Evolutionary conservation across 2,888 invertebrate species (phyloP).

Genomic region (Drepanosiphum platanoidis): DNA sequence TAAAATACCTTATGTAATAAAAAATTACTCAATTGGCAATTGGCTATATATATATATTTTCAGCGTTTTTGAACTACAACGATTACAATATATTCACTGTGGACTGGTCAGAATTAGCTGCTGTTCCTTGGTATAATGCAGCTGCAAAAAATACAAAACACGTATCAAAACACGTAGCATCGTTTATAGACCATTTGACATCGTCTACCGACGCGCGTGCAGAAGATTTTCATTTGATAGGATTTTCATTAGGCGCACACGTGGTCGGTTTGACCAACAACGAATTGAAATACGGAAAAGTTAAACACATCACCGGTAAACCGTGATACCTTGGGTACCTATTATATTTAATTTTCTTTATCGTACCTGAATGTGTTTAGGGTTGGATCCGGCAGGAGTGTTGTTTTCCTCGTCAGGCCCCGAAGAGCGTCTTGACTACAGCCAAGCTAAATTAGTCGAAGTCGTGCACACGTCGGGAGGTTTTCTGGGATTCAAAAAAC

Average conservation of each 20-base stretch:
- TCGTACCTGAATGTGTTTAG: slow-evolving; percentile 66
- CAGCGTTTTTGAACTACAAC: slow-evolving; percentile 64
- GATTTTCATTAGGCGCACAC: slow-evolving; percentile 70
- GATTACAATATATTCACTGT: slow-evolving; percentile 68
- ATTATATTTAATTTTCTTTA: neutral
- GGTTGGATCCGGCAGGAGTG: slow-evolving; percentile 73
- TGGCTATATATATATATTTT: too few species aligned
- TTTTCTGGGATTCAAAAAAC: slow-evolving; percentile 72
- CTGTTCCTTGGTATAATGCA: slow-evolving; percentile 67
- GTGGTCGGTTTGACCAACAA: slow-evolving; percentile 73
- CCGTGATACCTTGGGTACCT: neutral
- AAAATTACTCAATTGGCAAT: too few species aligned
- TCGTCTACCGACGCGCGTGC: slow-evolving; percentile 67
- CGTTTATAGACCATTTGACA: slow-evolving; percentile 68
- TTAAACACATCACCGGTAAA: slow-evolving; percentile 72
- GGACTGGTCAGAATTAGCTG: slow-evolving; percentile 68
- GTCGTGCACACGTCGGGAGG: slow-evolving; percentile 75
- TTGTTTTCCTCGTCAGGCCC: slow-evolving; percentile 71
- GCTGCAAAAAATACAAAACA: slow-evolving; percentile 68
- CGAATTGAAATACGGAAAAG: slow-evolving; percentile 70
- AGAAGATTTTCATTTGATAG: slow-evolving; percentile 68
- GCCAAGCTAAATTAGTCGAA: slow-evolving; percentile 73
- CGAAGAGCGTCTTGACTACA: slow-evolving; percentile 71
- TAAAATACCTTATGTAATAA: too few species aligned
- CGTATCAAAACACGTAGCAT: slow-evolving; percentile 67